A percentile compares a stretch with the other conserved stretches of the same genome.
phyloP scores from a whole-genome alignment of 2,113 vertebrate species.

The Galbula dea region DNA sequence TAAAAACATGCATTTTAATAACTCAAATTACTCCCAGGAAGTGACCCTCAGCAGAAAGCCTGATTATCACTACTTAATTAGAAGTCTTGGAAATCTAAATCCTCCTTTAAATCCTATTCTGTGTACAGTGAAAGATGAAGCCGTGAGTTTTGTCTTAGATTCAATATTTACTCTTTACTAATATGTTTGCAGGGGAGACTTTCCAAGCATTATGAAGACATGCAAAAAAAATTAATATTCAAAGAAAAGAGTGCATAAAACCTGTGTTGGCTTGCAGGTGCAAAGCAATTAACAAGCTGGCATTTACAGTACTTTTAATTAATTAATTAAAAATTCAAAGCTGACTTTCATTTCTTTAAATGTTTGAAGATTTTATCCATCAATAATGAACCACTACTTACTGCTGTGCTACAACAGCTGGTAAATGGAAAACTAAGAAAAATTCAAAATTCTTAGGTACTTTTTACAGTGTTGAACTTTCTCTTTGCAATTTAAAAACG shows the following conservation, averaged over 20 bases:
- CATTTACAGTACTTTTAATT: conserved; percentile 97
- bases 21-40: conserved; percentile 97
- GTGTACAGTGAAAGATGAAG: conserved; percentile 86
- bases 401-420: conserved; percentile 73
- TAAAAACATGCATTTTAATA: conserved; percentile 98
- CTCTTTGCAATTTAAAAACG: conserved; percentile 20
- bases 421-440: conserved; percentile 69
- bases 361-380: conserved; percentile 88
- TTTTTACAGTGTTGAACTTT: no score
- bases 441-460: no score
- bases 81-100: conserved; percentile 88
- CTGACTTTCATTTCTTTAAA: conserved; percentile 86
- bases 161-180: conserved; percentile 99
- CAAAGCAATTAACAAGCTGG: conserved; percentile 97
- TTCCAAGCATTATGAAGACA: conserved; percentile 84
- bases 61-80: conserved; percentile 99
- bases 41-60: conserved; percentile 91
- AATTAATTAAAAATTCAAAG: conserved; percentile 95
- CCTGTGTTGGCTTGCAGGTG: conserved; percentile 92
- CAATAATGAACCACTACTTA: conserved; percentile 80
- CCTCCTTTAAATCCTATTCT: conserved; percentile 84
- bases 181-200: conserved; percentile 92
- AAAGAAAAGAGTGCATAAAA: conserved; percentile 83
- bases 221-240: conserved; percentile 84
- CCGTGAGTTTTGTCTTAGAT: conserved; percentile 95